Evolutionary conservation across 2,113 vertebrate genomes (phyloP), one percentile per base, ranked within the genome.

Genomic region (Stigmatopora nigra): DNA sequence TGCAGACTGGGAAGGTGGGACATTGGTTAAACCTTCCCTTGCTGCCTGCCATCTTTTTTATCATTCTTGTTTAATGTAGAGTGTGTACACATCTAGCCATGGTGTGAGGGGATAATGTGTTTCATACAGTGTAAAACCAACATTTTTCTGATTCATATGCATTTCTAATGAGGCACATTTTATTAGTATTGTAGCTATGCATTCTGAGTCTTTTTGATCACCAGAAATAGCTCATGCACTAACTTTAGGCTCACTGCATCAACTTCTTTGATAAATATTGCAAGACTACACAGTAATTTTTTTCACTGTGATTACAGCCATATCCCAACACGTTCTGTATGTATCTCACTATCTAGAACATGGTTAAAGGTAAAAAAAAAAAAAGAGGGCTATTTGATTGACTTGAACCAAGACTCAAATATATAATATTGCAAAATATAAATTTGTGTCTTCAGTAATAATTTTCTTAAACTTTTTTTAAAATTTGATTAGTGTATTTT

Each of bases 1-100:
- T 94, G 92, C 93, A 94, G 95, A 93, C 92, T 99, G 97, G 97
- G 97, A 98, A 99, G 96, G 97, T 99, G 95, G 94, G 96, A 93
- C 88, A 86, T 78, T 84, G 79, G 88, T 93, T 87, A 79, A 87
- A 85, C 91, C 86, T 67, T 61, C 70, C 85, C 59, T 69, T 25
- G 64, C 69, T 36, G n/a, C 61, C 56, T 61, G 49, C 51, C 35
- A 63, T 82, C 64, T 63, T 88, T 80, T 91, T 83, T 89, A 82
- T 92, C 94, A 93, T 92, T 74, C 67, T 84, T 82, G 74, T 63
- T 81, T 65, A 53, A 68, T 69, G 80, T 73, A 80, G 86, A 78
- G 61, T 60, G 61, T 60, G 46, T 76, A 20, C 16, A 55, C 15
- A 70, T 48, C 16, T 52, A 22, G 19, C 12, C 13, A 58, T 51